Evolutionary conservation across 2,888 invertebrate species (phyloP), one percentile per base, ranked within the genome.

Genomic region (Ophion costatus): DNA sequence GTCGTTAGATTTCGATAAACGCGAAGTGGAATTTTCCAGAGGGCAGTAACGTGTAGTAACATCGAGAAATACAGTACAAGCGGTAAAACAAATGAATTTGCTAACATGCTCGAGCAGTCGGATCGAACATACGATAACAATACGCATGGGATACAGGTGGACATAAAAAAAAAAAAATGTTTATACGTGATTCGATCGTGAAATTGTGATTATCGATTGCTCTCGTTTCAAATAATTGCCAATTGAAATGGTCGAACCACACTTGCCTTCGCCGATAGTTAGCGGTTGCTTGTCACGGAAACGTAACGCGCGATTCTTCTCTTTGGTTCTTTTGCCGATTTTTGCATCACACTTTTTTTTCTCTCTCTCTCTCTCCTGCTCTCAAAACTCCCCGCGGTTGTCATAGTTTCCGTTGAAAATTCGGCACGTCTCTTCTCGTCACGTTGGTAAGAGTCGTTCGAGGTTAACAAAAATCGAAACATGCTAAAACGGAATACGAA

Each of bases 221-320:
- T 71, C 10, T 67, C 33, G 14, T 33, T 22, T 66, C 22, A 6
- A 57, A 2, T 10, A 59, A 38, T 71, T 61, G 59, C 61, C 24
- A 73, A 29, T 59, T 38, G 10, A 71, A 51, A 51, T 51, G 24
- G 24, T 69, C 45, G 51, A 89, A 91, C 90, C 92, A 91, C 92
- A 93, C 91, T 93, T 93, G 93, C 93, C 93, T 93, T 93, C 89
- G 92, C 93, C 93, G 93, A 93, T 92, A 91, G 89, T 85, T 91
- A 88, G 90, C 88, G 89, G 91, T 93, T 93, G 93, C 93, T 93
- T 93, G 92, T 92, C 90, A 89, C 88, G 83, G 67, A 82, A 82
- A 82, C 14, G 64, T 79, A 17, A 63, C 70, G 33, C 66, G 33
- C 71, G 20, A 85, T 80, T 80, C 45, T 61, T 57, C 70, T 75